Conservation (phyloP, 2,888 invertebrate species). For the Apodemia zela region DNA sequence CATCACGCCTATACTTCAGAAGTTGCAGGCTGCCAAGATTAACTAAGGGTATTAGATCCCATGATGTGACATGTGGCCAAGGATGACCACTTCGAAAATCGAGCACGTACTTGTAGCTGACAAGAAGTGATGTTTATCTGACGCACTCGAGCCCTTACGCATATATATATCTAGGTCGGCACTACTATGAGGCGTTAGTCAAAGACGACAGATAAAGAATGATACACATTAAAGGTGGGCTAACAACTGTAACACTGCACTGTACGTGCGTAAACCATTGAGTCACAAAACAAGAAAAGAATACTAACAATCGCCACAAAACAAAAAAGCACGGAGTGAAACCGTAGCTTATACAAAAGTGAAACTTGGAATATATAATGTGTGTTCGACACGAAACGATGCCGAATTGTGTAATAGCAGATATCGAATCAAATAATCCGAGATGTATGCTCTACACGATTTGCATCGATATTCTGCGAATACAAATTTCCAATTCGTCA, state of each 20-base stretch:
- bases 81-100: too few species aligned
- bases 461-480: conserved; percentile 40
- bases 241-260: conserved; percentile 26
- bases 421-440: conserved; percentile 34
- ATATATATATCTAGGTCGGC: too few species aligned
- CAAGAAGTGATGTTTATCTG: too few species aligned
- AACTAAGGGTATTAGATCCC: too few species aligned
- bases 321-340: conserved; percentile 38
- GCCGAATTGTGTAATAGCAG: conserved; percentile 55
- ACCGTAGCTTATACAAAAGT: conserved; percentile 71
- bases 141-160: too few species aligned
- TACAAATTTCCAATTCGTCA: conserved; percentile 28
- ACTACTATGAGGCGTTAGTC: too few species aligned
- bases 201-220: too few species aligned
- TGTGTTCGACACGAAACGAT: conserved; percentile 47
- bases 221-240: background rate
- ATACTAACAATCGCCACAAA: conserved; percentile 16
- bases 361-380: conserved; percentile 60
- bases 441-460: conserved; percentile 49
- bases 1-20: too few species aligned
- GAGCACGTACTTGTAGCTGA: too few species aligned
- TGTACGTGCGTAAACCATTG: conserved; percentile 24
- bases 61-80: too few species aligned
- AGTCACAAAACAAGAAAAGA: conserved; percentile 22
- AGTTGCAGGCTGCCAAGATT: too few species aligned